Evolutionary conservation across 2,113 vertebrate genomes (phyloP).

Genomic region (Myiopsitta monachus): DNA sequence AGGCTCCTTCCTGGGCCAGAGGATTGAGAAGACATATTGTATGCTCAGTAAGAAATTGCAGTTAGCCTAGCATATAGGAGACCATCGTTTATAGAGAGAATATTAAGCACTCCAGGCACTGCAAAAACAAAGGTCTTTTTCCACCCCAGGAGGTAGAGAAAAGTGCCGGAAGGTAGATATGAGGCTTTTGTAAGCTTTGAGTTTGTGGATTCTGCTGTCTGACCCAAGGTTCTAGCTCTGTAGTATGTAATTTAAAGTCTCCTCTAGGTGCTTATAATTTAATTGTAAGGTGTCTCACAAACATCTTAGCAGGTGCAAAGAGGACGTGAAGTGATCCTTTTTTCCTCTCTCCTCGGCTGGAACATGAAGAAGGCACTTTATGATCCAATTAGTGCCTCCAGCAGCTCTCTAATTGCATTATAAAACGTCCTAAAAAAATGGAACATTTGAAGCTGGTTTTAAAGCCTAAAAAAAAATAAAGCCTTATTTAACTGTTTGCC

Average conservation of each 20-base stretch:
- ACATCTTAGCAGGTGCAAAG: conserved; percentile 50
- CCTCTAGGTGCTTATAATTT: conserved; percentile 57
- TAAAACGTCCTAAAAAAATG: conserved; percentile 39
- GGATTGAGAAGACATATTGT: conserved; percentile 24
- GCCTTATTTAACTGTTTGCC: conserved; percentile 8
- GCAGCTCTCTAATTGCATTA: conserved; percentile 67
- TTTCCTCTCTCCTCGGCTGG: conserved; percentile 51
- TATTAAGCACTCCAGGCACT: not conserved
- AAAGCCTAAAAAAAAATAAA: not conserved
- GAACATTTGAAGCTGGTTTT: conserved; percentile 22
- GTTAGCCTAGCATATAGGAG: not conserved
- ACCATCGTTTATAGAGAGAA: not conserved
- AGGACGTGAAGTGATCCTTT: conserved; percentile 48
- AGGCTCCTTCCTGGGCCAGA: not conserved
- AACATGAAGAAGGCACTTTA: conserved; percentile 66
- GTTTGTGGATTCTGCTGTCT: not conserved
- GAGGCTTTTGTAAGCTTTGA: not conserved
- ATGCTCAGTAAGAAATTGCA: not conserved
- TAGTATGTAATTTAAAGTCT: conserved; percentile 37
- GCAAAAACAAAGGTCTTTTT: conserved; percentile 15
- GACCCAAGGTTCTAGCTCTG: conserved; percentile 34
- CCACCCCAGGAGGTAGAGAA: not conserved
- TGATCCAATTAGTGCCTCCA: conserved; percentile 67
- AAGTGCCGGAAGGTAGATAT: not conserved
- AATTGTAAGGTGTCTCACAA: conserved; percentile 60